phyloP scores from a whole-genome alignment of 2,113 vertebrate genomes.

The Corythaeola cristata region DNA sequence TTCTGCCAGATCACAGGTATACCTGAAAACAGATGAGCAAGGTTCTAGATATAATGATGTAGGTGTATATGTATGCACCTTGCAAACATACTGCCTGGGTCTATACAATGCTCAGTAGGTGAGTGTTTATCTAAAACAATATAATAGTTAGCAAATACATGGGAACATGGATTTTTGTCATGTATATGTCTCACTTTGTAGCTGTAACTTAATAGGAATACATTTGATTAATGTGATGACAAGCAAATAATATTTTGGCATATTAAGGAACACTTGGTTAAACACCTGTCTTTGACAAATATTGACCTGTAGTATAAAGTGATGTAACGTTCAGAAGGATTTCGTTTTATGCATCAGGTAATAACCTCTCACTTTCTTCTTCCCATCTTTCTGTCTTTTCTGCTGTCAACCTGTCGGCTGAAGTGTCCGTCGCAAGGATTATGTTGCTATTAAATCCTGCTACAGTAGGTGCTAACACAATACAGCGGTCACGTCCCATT shows the following conservation, averaged over 20 bases:
- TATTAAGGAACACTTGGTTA: not conserved
- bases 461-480: not conserved
- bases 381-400: not conserved
- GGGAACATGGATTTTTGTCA: not conserved
- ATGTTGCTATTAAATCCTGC: not conserved
- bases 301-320: not conserved
- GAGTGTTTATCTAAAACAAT: not conserved
- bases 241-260: not conserved
- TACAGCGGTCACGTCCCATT: not conserved
- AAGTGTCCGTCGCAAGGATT: not conserved
- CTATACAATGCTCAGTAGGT: not conserved
- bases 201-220: not conserved
- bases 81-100: not conserved
- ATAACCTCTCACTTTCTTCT: not conserved
- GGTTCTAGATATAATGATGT: rapidly evolving
- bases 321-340: not conserved
- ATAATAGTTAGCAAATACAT: not conserved
- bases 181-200: not conserved
- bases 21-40: not conserved
- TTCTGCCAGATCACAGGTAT: not conserved
- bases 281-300: not conserved
- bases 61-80: no score
- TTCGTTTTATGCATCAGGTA: not conserved
- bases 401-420: not conserved
- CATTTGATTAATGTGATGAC: not conserved